Evolutionary conservation across 2,113 vertebrate species (phyloP), one percentile per base, ranked within the genome.

Genomic region (Melanerpes formicivorus): DNA sequence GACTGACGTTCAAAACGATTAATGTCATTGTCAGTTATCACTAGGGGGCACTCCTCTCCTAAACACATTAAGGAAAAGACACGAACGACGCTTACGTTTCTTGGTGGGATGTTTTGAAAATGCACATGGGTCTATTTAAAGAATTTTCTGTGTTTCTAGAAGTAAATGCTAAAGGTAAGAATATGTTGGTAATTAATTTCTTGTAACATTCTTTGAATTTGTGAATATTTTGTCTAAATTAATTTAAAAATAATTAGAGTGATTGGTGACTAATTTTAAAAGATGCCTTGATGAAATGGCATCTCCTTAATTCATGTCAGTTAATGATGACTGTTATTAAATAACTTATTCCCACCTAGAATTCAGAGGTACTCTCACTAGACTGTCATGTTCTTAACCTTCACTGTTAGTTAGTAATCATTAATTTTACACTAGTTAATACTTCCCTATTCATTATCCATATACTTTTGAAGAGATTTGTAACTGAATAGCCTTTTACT

Each of bases 41-140:
- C 94, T 93, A 95, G 96, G 89, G 93, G 95, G 94, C 91, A 89
- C 44, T 81, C 76, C 82, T 84, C 63, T 63, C 77, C 75, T 88
- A 67, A 84, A 48, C 54, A 91, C 94, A 34, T 25, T 44, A 13
- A 26, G 32, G 29, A 79, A 65, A 29, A 32, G 52, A 15, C 5
- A 6, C 37, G 5, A 27, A 12, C 13, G 9, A 10, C 10, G 29
- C 42, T 22, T 30, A 16, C 40, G 21, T 4, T 6, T 48, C 62
- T 30, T 7, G 1, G 34, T 5, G 34, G 32, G 18, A 26, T 5
- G 21, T 19, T 21, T 56, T n/a, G 52, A 30, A 70, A 48, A 3
- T 3, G 11, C 50, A 14, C 29, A 4, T 17, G 5, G 25, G 7
- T 6, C 37, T 32, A 2, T 30, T 65, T 65, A 54, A 64, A 88